phyloP scores from a whole-genome alignment of 2,888 invertebrate genomes.

The Drosophila seclusa region DNA sequence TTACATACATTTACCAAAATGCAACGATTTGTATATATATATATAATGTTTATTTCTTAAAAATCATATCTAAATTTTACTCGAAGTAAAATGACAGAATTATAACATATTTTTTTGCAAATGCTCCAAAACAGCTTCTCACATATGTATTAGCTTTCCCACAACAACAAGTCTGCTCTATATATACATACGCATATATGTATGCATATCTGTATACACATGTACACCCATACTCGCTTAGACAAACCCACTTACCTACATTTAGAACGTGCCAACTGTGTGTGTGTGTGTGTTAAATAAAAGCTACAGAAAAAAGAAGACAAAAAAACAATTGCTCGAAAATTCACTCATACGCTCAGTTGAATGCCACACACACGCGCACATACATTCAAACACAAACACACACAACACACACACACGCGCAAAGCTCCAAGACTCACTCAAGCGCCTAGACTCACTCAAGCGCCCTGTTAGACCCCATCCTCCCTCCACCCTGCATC shows the following conservation, averaged over 20 bases:
- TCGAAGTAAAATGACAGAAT: not conserved
- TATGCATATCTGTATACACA: conserved; percentile 14
- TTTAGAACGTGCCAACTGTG: conserved; percentile 67
- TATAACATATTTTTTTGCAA: not conserved
- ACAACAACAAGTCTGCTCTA: conserved; percentile 70
- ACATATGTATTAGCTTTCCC: not conserved
- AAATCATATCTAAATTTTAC: not conserved
- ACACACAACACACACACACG: conserved; percentile 54
- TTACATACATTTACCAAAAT: not conserved
- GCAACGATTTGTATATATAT: not conserved
- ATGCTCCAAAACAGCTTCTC: not conserved
- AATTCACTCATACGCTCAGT: conserved; percentile 59
- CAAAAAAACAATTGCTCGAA: conserved; percentile 23
- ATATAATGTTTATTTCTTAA: not conserved
- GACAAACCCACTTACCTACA: conserved; percentile 66
- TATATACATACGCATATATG: conserved; percentile 36
- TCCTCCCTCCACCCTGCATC: not conserved
- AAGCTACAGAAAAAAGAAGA: conserved; percentile 24
- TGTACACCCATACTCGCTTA: conserved; percentile 19
- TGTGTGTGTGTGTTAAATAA: conserved; percentile 64
- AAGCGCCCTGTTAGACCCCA: conserved; percentile 24
- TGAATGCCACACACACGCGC: conserved; percentile 44
- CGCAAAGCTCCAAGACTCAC: conserved; percentile 67
- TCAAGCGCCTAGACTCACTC: conserved; percentile 67
- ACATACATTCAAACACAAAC: conserved; percentile 49